These are phyloP conservation scores for Callionymus lyra DNA, from an alignment of 2,113 vertebrate genomes.

Conservation along the genomic window DNA sequence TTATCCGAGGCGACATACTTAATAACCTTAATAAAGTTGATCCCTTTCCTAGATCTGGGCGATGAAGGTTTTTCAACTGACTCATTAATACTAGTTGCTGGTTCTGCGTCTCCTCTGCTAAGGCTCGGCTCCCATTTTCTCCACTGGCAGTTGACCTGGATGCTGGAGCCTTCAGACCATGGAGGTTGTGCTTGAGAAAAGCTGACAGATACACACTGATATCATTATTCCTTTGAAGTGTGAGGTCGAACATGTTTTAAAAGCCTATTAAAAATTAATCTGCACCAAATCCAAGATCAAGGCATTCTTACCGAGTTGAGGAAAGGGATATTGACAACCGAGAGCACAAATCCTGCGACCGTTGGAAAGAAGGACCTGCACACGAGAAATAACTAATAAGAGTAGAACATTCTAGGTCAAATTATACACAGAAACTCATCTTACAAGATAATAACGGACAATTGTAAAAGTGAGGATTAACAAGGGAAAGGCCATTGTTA, in stretches of 20 bases:
- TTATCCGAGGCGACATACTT: too few relatives aligned
- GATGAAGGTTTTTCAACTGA: too few relatives aligned
- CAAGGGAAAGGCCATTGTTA: too few relatives aligned
- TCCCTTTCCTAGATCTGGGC: too few relatives aligned
- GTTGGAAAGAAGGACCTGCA: conserved; percentile 79
- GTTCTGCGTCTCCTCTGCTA: too few relatives aligned
- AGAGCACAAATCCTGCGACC: conserved; percentile 71
- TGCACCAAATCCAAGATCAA: neutral
- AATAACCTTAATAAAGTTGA: too few relatives aligned
- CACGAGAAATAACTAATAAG: neutral
- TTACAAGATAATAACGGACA: too few relatives aligned
- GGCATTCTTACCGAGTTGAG: conserved; percentile 67
- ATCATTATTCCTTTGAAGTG: neutral
- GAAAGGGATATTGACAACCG: conserved; percentile 65
- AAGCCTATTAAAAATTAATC: neutral
- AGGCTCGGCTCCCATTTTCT: too few relatives aligned
- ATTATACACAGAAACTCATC: too few relatives aligned
- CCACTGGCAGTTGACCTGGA: too few relatives aligned
- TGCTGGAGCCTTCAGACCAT: conserved; percentile 59
- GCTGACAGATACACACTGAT: conserved; percentile 34
- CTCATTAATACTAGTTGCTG: too few relatives aligned
- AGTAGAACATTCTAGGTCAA: neutral
- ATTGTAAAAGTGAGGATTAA: too few relatives aligned
- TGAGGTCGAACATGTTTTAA: neutral
- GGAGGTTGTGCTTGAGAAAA: conserved; percentile 27